Evolutionary conservation across 2,888 invertebrate genomes (phyloP).

Genomic region (Ormyrus labotus): DNA sequence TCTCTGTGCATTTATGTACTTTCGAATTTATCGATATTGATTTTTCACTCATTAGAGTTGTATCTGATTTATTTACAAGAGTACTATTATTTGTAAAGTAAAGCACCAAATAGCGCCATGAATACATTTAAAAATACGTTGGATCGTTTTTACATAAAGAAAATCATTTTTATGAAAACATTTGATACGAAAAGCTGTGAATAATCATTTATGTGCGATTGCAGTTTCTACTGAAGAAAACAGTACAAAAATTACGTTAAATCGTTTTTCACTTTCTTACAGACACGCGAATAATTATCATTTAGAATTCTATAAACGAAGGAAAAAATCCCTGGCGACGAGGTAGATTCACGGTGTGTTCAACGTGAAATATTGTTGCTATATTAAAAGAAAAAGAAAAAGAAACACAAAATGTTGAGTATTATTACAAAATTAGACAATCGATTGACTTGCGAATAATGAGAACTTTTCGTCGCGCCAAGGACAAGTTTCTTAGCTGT

Average conservation of each 20-base stretch:
- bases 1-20: slow-evolving; percentile 27
- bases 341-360: slow-evolving; percentile 29
- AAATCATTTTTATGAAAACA: slow-evolving; percentile 39
- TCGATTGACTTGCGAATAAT: slow-evolving; percentile 62
- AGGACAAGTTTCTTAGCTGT: slow-evolving; percentile 54
- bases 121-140: slow-evolving; percentile 19
- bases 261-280: slow-evolving; percentile 54
- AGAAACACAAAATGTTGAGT: slow-evolving; percentile 62
- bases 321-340: slow-evolving; percentile 52
- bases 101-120: slow-evolving; percentile 23
- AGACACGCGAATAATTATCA: slow-evolving; percentile 43
- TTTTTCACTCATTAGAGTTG: slow-evolving; percentile 40
- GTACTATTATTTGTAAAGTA: slow-evolving; percentile 27
- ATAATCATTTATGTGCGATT: slow-evolving; percentile 24
- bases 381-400: slow-evolving; percentile 38
- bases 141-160: slow-evolving; percentile 22
- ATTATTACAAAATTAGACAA: slow-evolving; percentile 66
- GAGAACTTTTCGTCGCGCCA: slow-evolving; percentile 60
- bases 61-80: slow-evolving; percentile 27
- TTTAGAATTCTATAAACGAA: slow-evolving; percentile 46
- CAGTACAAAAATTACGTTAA: slow-evolving; percentile 53
- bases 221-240: slow-evolving; percentile 43
- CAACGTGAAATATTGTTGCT: slow-evolving; percentile 61
- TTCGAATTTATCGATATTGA: slow-evolving; percentile 24
- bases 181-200: slow-evolving; percentile 39